Evolutionary conservation across 2,797 vertebrate genomes (phyloP).

Genomic region (Enteromius thamalakanensis): DNA sequence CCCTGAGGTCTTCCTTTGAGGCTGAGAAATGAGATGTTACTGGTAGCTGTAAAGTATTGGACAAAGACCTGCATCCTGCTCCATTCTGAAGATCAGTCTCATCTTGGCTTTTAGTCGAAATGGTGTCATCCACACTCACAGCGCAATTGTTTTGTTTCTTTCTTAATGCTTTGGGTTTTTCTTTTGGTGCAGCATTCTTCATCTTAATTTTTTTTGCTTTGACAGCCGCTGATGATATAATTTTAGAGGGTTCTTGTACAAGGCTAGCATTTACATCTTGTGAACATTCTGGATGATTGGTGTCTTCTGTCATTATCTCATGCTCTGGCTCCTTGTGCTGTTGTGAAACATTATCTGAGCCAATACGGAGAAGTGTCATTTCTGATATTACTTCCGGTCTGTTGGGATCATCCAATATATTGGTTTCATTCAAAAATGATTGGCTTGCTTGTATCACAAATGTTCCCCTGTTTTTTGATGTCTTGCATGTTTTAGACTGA

Average conservation of each 20-base stretch:
- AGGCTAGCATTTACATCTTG: not conserved
- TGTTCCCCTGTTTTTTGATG: slow-evolving; percentile 63
- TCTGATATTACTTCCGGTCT: not conserved
- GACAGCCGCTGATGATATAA: slow-evolving; percentile 8
- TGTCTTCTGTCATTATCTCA: not conserved
- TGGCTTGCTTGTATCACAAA: slow-evolving; percentile 61
- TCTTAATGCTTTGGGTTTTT: slow-evolving; percentile 22
- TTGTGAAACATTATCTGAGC: not conserved
- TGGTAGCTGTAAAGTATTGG: slow-evolving; percentile 10
- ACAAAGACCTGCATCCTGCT: not conserved
- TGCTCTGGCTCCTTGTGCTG: slow-evolving; percentile 22
- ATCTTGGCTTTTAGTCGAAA: slow-evolving; percentile 17
- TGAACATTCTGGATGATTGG: not conserved
- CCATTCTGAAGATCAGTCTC: not conserved
- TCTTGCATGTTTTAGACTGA: slow-evolving; percentile 20
- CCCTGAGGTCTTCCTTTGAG: slow-evolving; percentile 1
- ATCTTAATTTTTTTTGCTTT: slow-evolving; percentile 64
- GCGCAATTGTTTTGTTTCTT: slow-evolving; percentile 47
- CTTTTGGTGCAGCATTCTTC: slow-evolving; percentile 50
- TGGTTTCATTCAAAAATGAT: slow-evolving; percentile 13
- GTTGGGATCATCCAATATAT: not conserved
- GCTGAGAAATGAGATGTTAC: not conserved
- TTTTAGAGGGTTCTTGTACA: slow-evolving; percentile 20
- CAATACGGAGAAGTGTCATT: not conserved
- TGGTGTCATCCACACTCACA: slow-evolving; percentile 7